Percentiles rank a stretch among this genome's conserved stretches.
Evolutionary conservation across 1,140 invertebrate genomes (phyloP).

Genomic region (Lasioglossum albipes): DNA sequence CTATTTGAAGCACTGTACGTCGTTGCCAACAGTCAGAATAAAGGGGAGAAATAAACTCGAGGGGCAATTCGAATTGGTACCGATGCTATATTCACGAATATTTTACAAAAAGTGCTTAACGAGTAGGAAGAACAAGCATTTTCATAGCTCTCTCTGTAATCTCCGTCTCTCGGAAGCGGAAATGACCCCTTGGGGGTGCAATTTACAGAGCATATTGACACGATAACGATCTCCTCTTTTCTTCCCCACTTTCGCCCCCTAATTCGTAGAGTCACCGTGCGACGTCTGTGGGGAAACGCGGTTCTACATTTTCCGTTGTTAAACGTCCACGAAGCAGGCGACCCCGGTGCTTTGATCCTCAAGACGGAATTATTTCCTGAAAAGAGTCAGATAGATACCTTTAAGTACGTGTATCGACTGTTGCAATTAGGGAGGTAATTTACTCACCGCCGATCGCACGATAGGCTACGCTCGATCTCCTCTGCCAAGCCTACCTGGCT

Average conservation of each 20-base stretch:
- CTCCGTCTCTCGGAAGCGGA: background rate
- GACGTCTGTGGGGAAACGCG: background rate
- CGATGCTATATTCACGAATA: background rate
- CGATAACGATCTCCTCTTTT: background rate
- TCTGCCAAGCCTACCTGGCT: conserved; percentile 63
- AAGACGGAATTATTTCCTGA: conserved; percentile 2
- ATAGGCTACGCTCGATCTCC: background rate
- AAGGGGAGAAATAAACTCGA: background rate
- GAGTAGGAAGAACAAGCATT: background rate
- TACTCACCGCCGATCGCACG: conserved; percentile 16
- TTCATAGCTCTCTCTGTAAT: too few species aligned
- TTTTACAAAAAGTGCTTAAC: background rate
- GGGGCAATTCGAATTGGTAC: background rate
- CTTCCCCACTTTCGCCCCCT: too few species aligned
- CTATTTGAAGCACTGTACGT: too few species aligned
- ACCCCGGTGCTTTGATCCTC: background rate
- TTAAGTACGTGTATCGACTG: background rate
- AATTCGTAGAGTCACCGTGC: background rate
- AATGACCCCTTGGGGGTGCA: background rate
- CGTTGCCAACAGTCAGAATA: too few species aligned
- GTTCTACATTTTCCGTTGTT: background rate
- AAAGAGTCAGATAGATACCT: background rate
- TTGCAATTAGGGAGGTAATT: background rate
- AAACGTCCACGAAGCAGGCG: background rate
- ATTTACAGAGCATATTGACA: background rate